Evolutionary conservation across 2,888 invertebrate genomes (phyloP).

Genomic region (Graphium colonna): DNA sequence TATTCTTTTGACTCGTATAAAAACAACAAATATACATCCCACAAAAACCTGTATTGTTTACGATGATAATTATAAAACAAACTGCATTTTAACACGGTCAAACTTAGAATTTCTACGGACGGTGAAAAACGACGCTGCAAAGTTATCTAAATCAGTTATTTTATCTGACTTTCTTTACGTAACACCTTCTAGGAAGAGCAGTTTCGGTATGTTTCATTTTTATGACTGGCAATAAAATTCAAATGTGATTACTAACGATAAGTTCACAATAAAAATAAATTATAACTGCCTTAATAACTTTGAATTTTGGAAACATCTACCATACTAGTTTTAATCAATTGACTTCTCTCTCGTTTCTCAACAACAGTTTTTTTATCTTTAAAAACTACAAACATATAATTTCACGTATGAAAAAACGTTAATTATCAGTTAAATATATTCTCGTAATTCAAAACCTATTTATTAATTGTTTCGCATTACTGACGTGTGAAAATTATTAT

Average conservation of each 20-base stretch:
- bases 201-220: background rate
- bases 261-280: background rate
- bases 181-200: conserved; percentile 4
- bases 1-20: background rate
- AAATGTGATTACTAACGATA: background rate
- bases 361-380: too few species aligned
- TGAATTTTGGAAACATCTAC: background rate
- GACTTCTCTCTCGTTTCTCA: background rate
- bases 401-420: too few species aligned
- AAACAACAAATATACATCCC: too few species aligned
- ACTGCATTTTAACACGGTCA: background rate
- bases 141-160: background rate
- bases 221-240: conserved; percentile 2
- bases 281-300: background rate
- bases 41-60: too few species aligned
- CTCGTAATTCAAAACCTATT: too few species aligned
- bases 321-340: background rate
- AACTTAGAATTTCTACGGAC: background rate
- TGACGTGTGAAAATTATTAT: too few species aligned
- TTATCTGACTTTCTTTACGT: background rate
- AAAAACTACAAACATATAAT: too few species aligned
- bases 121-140: background rate
- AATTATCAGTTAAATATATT: too few species aligned
- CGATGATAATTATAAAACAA: too few species aligned
- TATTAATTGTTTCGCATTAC: too few species aligned